Percentiles rank a stretch among this genome's conserved stretches.
Conservation (phyloP, 2,113 vertebrate species). For the Tyrannus savana region DNA sequence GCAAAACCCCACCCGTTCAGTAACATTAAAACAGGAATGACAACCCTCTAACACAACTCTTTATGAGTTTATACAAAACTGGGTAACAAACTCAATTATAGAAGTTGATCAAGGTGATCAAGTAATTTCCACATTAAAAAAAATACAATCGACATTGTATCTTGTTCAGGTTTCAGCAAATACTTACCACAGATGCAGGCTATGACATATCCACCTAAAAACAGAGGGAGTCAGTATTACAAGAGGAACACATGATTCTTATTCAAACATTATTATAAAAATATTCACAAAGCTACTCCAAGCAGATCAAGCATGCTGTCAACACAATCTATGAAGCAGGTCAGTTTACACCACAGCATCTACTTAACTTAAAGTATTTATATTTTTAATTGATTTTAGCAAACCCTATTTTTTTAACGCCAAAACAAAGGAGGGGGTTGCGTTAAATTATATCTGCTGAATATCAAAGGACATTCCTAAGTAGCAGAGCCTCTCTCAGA, state of each 20-base stretch:
- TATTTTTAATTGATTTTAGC: not conserved
- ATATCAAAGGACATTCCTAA: fast-evolving
- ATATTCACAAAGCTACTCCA: not conserved
- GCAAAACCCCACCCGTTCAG: not conserved
- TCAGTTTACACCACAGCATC: not conserved
- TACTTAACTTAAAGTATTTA: not conserved
- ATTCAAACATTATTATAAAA: not conserved
- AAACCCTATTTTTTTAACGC: not conserved
- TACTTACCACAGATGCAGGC: constrained; percentile 50
- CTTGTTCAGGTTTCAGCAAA: not conserved
- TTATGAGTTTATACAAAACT: not conserved
- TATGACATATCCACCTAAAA: constrained; percentile 16
- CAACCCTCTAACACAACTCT: fast-evolving
- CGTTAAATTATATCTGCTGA: not conserved
- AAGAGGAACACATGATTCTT: not conserved
- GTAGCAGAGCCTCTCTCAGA: not conserved
- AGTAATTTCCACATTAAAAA: not conserved
- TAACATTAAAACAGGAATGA: fast-evolving
- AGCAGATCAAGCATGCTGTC: not conserved
- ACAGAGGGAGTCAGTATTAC: not conserved
- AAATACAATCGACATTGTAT: fast-evolving
- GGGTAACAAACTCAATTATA: not conserved
- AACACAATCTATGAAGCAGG: not conserved
- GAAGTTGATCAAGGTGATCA: not conserved
- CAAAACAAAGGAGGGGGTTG: not conserved